Evolutionary conservation across 2,888 invertebrate species (phyloP), one percentile per base, ranked within the genome.

Genomic region (Amphipyra tragopoginis): DNA sequence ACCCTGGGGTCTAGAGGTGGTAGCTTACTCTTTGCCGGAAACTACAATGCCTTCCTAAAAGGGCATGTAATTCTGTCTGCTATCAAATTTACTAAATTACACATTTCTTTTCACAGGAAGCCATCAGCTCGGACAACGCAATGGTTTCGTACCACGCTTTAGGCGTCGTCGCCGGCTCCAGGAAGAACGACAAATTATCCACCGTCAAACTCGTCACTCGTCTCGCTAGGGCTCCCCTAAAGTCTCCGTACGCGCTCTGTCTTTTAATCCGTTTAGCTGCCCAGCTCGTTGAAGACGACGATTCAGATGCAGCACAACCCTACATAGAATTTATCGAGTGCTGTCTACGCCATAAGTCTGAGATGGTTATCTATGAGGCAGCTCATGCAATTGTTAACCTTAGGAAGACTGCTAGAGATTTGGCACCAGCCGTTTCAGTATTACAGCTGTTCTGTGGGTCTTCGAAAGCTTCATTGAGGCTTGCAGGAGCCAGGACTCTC

Each of bases 321-420:
- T 96, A 98, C 81, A 97, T 98, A 78, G 97, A 98, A 45, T 99
- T 99, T 85, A 97, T 99, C 47, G 99, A 99, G 86, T 96, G 97
- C 13, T 99, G 99, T 86, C 95, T 99, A 45, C 96, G 99, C 0
- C 99, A 99, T 89, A 99, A 99, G 94, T 98, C 98, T 33, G 99
- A 99, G 95, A 99, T 99, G 97, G 99, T 99, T 0, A 98, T 99
- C 15, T 99, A 99, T 86, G 99, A 99, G 94, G 99, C 99, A 0
- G 99, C 99, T 0, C 98, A 99, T 85, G 99, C 99, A 3, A 97
- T 99, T 77, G 99, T 99, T 0, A 98, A 98, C 89, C 94, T 99
- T 59, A 93, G 97, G 59, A 98, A 98, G 49, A 97, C 98, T 0
- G 96, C 97, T 0, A 95, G 98, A 56, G 99, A 99, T 83, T 94